A percentile compares a stretch with the other conserved stretches of the same genome.
These are phyloP conservation scores for Valencia hispanica DNA, from an alignment of 2,797 vertebrate species.

Conservation along the genomic window DNA sequence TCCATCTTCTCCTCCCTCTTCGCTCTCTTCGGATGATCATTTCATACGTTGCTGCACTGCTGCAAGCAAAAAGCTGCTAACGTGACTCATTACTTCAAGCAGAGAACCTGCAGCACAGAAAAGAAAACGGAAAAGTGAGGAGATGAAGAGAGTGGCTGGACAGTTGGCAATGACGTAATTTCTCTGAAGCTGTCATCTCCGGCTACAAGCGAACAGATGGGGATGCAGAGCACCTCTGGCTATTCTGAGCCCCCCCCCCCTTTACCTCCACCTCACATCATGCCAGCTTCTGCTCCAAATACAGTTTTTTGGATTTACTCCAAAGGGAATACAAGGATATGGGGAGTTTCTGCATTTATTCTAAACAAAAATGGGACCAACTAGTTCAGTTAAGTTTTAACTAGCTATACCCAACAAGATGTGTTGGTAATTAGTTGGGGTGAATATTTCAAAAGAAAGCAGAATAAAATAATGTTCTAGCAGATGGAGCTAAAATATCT, in stretches of 20 bases:
- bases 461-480: background rate
- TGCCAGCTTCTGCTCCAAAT: slow-evolving; percentile 30
- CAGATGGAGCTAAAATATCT: background rate
- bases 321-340: slow-evolving; percentile 8
- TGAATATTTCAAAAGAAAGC: background rate
- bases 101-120: slow-evolving; percentile 63
- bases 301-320: slow-evolving; percentile 16
- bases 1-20: slow-evolving; percentile 12
- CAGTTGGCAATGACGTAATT: slow-evolving; percentile 38
- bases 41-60: slow-evolving; percentile 27
- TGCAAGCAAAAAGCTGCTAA: slow-evolving; percentile 49
- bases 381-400: background rate
- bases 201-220: slow-evolving; percentile 66
- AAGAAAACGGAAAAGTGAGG: slow-evolving; percentile 5
- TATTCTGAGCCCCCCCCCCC: slow-evolving; percentile 21
- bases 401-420: background rate
- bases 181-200: slow-evolving; percentile 48
- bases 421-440: background rate
- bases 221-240: slow-evolving; percentile 71
- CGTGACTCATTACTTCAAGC: slow-evolving; percentile 62
- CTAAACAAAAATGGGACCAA: background rate
- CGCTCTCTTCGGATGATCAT: slow-evolving; percentile 21
- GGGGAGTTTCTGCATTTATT: slow-evolving; percentile 9
- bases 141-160: slow-evolving; percentile 23
- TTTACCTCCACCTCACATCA: slow-evolving; percentile 15